These are phyloP conservation scores for Lophochroa leadbeateri DNA, from an alignment of 2,113 vertebrate species.

Conservation along the genomic window DNA sequence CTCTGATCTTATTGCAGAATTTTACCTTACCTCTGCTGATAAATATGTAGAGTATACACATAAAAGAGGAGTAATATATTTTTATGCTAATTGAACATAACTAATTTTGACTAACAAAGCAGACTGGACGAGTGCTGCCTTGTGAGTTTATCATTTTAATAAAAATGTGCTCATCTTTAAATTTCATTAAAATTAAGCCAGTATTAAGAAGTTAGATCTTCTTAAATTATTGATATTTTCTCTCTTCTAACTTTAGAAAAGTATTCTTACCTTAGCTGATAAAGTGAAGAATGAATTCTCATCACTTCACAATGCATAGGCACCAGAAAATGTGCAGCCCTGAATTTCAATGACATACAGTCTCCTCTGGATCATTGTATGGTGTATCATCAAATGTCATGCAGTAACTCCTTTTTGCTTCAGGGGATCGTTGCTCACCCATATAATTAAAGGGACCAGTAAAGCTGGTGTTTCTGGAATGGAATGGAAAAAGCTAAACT, in stretches of 20 bases:
- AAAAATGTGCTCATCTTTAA: neutral
- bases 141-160: neutral
- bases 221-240: slow-evolving; percentile 13
- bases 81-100: neutral
- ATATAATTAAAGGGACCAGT: neutral
- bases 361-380: neutral
- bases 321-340: neutral
- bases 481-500: neutral
- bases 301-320: neutral
- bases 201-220: neutral
- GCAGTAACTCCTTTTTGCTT: neutral
- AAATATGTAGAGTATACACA: neutral
- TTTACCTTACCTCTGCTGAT: neutral
- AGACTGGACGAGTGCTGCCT: neutral
- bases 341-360: neutral
- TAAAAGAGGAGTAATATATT: neutral
- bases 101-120: neutral
- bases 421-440: neutral
- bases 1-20: neutral
- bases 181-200: neutral
- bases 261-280: neutral
- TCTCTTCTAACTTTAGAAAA: neutral
- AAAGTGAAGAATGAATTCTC: neutral
- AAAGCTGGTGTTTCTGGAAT: neutral
- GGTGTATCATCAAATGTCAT: slow-evolving; percentile 8